Conservation (phyloP, 2,888 invertebrate species). For the Melanostoma mellinum region DNA sequence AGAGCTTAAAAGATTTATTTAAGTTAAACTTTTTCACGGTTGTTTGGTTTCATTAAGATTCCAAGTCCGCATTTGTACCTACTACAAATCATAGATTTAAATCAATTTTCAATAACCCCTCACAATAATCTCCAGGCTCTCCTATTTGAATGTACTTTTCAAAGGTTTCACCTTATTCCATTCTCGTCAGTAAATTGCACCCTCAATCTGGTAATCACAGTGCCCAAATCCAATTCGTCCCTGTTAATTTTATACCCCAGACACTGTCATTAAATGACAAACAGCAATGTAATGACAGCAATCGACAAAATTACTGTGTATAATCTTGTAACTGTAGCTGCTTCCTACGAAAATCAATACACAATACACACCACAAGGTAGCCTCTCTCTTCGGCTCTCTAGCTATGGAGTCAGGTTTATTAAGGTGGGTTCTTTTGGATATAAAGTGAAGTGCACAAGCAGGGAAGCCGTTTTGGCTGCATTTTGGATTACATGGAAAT, state of each 20-base stretch:
- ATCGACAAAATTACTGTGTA: conserved; percentile 45
- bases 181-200: background rate
- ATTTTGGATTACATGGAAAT: conserved; percentile 57
- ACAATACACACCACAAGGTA: background rate
- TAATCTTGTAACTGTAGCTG: conserved; percentile 45
- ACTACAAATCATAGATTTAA: background rate
- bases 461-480: conserved; percentile 43
- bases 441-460: background rate
- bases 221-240: background rate
- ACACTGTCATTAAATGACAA: conserved; percentile 49
- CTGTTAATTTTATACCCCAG: conserved; percentile 17
- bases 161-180: conserved; percentile 32
- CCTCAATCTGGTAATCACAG: background rate
- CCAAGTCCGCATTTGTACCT: too few species aligned
- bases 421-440: background rate
- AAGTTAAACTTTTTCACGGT: too few species aligned
- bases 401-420: too few species aligned
- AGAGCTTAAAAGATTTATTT: too few species aligned
- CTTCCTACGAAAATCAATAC: conserved; percentile 38
- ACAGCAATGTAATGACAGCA: conserved; percentile 46
- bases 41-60: too few species aligned
- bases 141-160: background rate
- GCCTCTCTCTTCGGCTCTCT: too few species aligned
- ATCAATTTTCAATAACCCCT: conserved; percentile 14
- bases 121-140: background rate